Base-by-base conservation (phyloP, 1,140 invertebrate species). In the Cardiocondyla obscurior region DNA sequence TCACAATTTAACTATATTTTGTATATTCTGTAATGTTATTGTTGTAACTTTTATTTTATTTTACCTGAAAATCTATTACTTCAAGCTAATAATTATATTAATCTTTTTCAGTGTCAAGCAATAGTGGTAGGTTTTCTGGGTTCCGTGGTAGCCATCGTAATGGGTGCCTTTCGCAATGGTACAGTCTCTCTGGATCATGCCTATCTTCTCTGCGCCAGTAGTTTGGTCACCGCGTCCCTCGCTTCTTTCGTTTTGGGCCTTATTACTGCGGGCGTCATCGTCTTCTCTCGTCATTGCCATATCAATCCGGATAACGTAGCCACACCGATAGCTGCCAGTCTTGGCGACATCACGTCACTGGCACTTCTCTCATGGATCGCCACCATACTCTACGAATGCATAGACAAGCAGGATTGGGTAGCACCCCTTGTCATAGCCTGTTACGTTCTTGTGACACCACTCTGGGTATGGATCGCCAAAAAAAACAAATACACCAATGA, bases 271-370 rank as follows among this genome's bases (percentile, higher is more conserved):
- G 95, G 94, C 30, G 96, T 97, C 1, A 96, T 97, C 44, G 93
- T 97, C 0, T 91, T 96, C 46, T 96, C 96, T 4, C 94, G 95
- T 70, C 95, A 95, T 88, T 96, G 95, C 84, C 95, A 96, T 85
- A 96, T 98, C 53, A 98, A 98, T 94, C 98, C 98, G 12, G 98
- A 98, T 92, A 98, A 98, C 93, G 96, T 98, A 1, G 97, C 98
- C 4, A 98, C 98, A 0, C 98, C 98, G 7, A 98, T 98, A 84
- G 98, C 97, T 16, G 97, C 98, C 1, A 97, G 97, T 92, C 94
- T 98, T 10, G 97, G 97, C 1, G 97, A 98, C 92, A 95, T 98
- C 12, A 97, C 96, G 0, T 98, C 97, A 0, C 91, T 98, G 19
- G 95, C 96, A 0, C 92, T 97, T 19, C 93, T 98, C n/a, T 95